These are phyloP conservation scores for Hypena proboscidalis DNA, from an alignment of 2,888 invertebrate species.

Conservation along the genomic window DNA sequence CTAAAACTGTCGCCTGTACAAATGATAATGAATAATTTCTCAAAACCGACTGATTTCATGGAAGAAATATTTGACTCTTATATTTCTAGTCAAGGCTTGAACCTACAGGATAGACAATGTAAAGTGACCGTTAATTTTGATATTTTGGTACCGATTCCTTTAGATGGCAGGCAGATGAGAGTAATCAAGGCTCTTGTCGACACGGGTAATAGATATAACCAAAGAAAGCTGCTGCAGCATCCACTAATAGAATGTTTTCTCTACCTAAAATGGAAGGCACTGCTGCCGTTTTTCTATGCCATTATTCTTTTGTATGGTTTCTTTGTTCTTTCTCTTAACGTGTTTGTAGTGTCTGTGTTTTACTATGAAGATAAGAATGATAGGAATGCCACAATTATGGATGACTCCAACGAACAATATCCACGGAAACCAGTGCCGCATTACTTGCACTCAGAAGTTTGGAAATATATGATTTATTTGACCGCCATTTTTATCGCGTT, in stretches of 20 bases:
- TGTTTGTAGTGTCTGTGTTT: slow-evolving; percentile 50
- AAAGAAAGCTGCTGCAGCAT: slow-evolving; percentile 72
- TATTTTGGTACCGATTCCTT: slow-evolving; percentile 54
- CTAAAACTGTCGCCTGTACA: slow-evolving; percentile 61
- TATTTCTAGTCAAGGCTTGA: slow-evolving; percentile 65
- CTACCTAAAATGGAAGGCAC: slow-evolving; percentile 77
- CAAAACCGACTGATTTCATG: slow-evolving; percentile 74
- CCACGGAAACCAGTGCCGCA: neutral
- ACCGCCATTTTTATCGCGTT: slow-evolving; percentile 1
- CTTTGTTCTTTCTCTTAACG: slow-evolving; percentile 71
- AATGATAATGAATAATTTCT: slow-evolving; percentile 64
- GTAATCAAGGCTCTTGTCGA: slow-evolving; percentile 73
- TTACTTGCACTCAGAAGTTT: neutral
- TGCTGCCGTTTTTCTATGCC: slow-evolving; percentile 72
- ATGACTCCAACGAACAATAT: neutral
- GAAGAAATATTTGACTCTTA: slow-evolving; percentile 72
- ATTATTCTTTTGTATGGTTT: slow-evolving; percentile 70
- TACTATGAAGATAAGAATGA: slow-evolving; percentile 19
- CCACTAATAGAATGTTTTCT: slow-evolving; percentile 81
- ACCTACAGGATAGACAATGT: slow-evolving; percentile 48
- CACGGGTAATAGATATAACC: slow-evolving; percentile 66
- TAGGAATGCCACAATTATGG: neutral
- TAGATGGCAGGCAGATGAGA: slow-evolving; percentile 67
- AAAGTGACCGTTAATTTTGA: slow-evolving; percentile 70
- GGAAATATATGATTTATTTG: slow-evolving; percentile 6